These are phyloP conservation scores for Ypsolopha scabrella DNA, from an alignment of 2,888 invertebrate genomes.

Conservation along the genomic window DNA sequence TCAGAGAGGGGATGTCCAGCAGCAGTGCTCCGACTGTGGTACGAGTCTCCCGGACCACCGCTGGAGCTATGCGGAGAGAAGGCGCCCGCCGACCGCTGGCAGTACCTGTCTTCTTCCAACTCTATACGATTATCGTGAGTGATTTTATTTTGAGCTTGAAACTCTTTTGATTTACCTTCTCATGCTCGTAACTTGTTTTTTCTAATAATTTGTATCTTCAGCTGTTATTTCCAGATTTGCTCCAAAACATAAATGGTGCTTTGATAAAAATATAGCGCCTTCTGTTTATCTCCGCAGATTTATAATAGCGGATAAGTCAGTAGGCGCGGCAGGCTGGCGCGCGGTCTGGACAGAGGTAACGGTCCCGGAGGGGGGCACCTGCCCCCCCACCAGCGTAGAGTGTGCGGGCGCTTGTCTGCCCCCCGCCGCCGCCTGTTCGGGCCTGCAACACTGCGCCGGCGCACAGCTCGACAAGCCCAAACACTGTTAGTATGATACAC, in stretches of 20 bases:
- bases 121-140: conserved; percentile 86
- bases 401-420: conserved; percentile 50
- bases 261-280: not conserved
- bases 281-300: conserved; percentile 72
- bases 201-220: too few species aligned
- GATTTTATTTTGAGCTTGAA: not conserved
- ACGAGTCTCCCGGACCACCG: conserved; percentile 83
- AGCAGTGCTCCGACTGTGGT: conserved; percentile 91
- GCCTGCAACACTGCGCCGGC: conserved; percentile 79
- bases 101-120: conserved; percentile 88
- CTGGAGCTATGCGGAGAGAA: conserved; percentile 92
- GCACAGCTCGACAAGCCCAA: conserved; percentile 77
- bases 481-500: conserved; percentile 78
- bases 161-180: too few species aligned
- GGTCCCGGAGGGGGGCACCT: conserved; percentile 69
- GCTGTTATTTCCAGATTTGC: too few species aligned
- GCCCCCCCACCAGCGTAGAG: conserved; percentile 21
- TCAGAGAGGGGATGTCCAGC: conserved; percentile 91
- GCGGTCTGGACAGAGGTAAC: conserved; percentile 95
- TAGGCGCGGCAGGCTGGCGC: conserved; percentile 93
- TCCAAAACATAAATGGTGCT: too few species aligned
- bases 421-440: conserved; percentile 50
- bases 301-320: conserved; percentile 94
- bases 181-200: too few species aligned
- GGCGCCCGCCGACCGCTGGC: conserved; percentile 79